Percentiles rank a stretch among this genome's conserved stretches.
Conservation (phyloP, 1,140 invertebrate genomes). For the Halyomorpha halys region DNA sequence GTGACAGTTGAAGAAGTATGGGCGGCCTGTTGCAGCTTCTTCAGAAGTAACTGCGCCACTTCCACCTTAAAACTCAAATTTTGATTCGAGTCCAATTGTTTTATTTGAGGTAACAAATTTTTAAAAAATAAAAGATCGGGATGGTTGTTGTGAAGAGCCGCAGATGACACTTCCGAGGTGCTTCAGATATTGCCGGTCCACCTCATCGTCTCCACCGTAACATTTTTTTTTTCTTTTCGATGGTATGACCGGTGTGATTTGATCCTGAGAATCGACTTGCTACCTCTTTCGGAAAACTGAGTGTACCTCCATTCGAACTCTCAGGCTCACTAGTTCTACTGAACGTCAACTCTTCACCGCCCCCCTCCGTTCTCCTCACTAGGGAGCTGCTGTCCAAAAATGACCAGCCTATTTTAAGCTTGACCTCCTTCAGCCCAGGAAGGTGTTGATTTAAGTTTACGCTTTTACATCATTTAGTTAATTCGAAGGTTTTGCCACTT, state of each 20-base stretch:
- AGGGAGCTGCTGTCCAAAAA: neutral
- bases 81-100: neutral
- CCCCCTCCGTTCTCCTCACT: neutral
- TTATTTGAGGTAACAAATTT: neutral
- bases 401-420: neutral
- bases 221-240: neutral
- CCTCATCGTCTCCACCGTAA: neutral
- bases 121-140: neutral
- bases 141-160: neutral
- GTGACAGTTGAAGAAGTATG: too few species aligned
- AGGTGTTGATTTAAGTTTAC: neutral
- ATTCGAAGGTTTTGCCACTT: neutral
- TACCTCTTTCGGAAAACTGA: neutral
- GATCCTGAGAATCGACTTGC: neutral
- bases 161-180: neutral
- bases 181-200: neutral
- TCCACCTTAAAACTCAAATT: neutral
- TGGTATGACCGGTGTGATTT: neutral
- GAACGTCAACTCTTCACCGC: neutral
- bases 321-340: neutral
- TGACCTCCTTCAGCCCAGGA: neutral
- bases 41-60: neutral
- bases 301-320: neutral
- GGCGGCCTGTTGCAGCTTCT: neutral
- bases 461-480: neutral